Percentiles rank a stretch among this genome's conserved stretches.
Conservation (phyloP, 2,888 invertebrate genomes). For the Oscheius sp. region DNA sequence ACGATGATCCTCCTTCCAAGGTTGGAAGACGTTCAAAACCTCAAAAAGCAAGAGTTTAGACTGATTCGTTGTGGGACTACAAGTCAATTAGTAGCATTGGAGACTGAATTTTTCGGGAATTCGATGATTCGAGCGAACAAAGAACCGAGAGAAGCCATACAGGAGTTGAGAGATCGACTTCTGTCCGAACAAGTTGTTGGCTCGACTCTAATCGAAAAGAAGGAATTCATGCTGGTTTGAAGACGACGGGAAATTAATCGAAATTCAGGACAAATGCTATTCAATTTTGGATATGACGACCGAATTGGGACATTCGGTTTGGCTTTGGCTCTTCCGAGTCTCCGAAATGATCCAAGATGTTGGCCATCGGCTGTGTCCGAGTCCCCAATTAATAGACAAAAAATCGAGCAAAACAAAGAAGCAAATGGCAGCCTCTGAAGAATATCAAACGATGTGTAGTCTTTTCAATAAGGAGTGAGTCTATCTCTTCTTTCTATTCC, state of each 20-base stretch:
- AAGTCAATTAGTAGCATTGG: constrained; percentile 32
- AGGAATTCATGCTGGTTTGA: constrained; percentile 51
- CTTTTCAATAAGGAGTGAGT: constrained; percentile 58
- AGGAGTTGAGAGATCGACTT: constrained; percentile 42
- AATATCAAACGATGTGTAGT: constrained; percentile 58
- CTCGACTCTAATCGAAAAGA: constrained; percentile 37
- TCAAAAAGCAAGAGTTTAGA: constrained; percentile 25
- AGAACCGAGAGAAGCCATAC: constrained; percentile 1
- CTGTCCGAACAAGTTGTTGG: constrained; percentile 40
- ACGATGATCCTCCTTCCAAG: constrained; percentile 54
- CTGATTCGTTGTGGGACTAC: constrained; percentile 23
- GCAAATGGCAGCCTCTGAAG: constrained; percentile 59
- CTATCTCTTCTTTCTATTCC: not conserved
- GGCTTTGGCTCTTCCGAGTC: constrained; percentile 56
- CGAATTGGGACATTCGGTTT: constrained; percentile 48
- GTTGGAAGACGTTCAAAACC: not conserved
- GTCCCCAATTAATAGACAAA: constrained; percentile 49
- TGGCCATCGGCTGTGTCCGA: constrained; percentile 56
- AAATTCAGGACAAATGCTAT: constrained; percentile 36
- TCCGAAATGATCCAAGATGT: constrained; percentile 54
- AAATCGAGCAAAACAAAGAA: constrained; percentile 60
- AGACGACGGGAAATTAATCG: not conserved
- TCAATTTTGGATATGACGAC: constrained; percentile 55
- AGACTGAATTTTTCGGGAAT: constrained; percentile 40
- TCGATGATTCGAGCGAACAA: not conserved